Base-by-base conservation (phyloP, 2,888 invertebrate species). In the Odontothrips loti region DNA sequence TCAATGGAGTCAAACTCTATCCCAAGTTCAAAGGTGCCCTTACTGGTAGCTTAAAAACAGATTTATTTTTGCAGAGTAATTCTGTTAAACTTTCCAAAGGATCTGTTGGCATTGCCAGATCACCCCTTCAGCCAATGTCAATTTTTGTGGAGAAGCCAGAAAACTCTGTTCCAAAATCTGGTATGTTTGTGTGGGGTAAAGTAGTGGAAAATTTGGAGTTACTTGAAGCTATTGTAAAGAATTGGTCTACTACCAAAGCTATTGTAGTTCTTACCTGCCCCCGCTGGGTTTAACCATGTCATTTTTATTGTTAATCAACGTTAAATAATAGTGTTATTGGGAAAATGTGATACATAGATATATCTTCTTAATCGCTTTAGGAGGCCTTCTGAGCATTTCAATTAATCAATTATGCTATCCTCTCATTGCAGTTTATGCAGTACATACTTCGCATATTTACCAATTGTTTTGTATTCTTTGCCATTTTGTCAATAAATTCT, bases 1-100 rank as follows among this genome's bases (percentile, higher is more conserved):
- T 75, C 23, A 75, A 75, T 75, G 68, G 68, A 27, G 68, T 75
- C 8, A 75, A 75, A 27, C 27, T 75, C 12, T 75, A 75, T 27
- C 68, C 68, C 1, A 75, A 75, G 23, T 8, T 27, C 27, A 9
- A 12, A 27, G 68, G 27, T 9, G 68, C 68, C 23, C 68, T 75
- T 6, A 75, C 68, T 3, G 68, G 68, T 23, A 27, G 23, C 12
- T 27, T 75, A 27, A 23, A 27, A 27, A 27, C 68, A 10, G 68
- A 75, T 75, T 4, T 75, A 27, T 75, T 75, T 27, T 75, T 75
- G 12, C 68, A 75, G 23, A 27, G 68, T 2, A 75, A 75, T 27
- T 11, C 9, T 23, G 68, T 75, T 3, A 75, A 75, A 27, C 27
- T 75, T 23, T 23, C 68, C 9, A 75, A 75, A 12, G 68, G 68